Percentiles rank a stretch among this genome's conserved stretches.
Evolutionary conservation across 1,140 invertebrate species (phyloP).

Genomic region (Lepidotrigona ventralis): DNA sequence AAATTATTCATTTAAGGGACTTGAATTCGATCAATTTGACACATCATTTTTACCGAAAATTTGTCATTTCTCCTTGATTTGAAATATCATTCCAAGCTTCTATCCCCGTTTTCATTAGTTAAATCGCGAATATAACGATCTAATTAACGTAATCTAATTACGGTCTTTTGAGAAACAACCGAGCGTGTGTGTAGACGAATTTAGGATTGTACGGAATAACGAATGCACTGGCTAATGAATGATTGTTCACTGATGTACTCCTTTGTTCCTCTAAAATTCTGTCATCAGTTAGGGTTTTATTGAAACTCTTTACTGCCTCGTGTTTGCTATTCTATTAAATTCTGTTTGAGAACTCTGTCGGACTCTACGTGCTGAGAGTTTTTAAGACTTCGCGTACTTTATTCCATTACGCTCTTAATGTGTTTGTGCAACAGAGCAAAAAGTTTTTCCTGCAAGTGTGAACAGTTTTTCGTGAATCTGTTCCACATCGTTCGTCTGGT

Average conservation of each 20-base stretch:
- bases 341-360: neutral
- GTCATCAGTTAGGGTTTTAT: neutral
- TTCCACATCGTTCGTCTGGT: neutral
- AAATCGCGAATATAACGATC: neutral
- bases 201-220: neutral
- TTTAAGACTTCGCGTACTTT: neutral
- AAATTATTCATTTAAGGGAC: neutral
- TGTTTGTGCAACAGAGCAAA: neutral
- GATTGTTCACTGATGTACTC: neutral
- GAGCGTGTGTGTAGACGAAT: neutral
- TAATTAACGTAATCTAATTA: no score
- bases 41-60: neutral
- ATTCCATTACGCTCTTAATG: neutral
- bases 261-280: neutral
- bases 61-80: neutral
- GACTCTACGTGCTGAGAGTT: neutral
- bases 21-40: neutral
- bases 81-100: neutral
- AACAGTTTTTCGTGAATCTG: neutral
- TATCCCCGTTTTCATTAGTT: neutral
- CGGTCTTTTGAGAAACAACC: no score
- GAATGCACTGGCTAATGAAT: neutral
- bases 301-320: neutral
- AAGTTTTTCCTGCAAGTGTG: neutral
- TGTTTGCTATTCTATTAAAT: neutral